Base-by-base conservation (phyloP, 2,113 vertebrate genomes). In the Gymnobelideus leadbeateri region DNA sequence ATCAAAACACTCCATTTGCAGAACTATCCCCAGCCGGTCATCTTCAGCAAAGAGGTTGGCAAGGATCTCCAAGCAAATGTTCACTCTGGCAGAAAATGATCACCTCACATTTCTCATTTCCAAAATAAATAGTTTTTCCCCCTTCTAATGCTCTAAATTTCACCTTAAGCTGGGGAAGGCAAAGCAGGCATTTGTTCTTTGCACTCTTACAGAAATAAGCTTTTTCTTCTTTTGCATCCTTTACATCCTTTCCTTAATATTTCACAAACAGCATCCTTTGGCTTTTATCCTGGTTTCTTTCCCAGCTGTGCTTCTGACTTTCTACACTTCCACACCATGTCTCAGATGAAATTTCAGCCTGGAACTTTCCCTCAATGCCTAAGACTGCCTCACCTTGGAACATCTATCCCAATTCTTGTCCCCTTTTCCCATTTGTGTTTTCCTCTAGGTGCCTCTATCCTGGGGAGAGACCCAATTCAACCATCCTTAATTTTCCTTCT, bases 1-100 rank as follows among this genome's bases (percentile, higher is more conserved):
- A 92, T n/a, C 61, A 95, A 92, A 93, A 94, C 90, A 96, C 49
- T 93, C 90, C 61, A 97, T 96, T 94, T 96, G 77, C 46, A 57
- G 37, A 97, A 94, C 21, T 12, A 25, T 50, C 89, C 49, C 89
- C 28, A 47, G 24, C 21, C 6, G 89, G 89, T 51, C 89, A 90
- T 90, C 89, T 90, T 90, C 89, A 49, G 89, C 49, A 51, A 90
- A 90, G 89, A 90, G 89, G 89, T 51, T 90, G 89, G 89, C 89
- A 90, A 51, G 14, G 25, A 14, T 90, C 47, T 51, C 10, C 89
- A 90, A 50, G 89, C 89, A 90, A 90, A 90, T 90, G 89, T 90
- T 90, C 89, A 0, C 46, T 90, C 25, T 51, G 89, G 89, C 89
- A 49, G 47, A 50, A 51, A 90, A 50, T 89, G 50, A 90, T 51